Conservation (phyloP, 1,140 invertebrate genomes). For the Stegodyphus dumicola region DNA sequence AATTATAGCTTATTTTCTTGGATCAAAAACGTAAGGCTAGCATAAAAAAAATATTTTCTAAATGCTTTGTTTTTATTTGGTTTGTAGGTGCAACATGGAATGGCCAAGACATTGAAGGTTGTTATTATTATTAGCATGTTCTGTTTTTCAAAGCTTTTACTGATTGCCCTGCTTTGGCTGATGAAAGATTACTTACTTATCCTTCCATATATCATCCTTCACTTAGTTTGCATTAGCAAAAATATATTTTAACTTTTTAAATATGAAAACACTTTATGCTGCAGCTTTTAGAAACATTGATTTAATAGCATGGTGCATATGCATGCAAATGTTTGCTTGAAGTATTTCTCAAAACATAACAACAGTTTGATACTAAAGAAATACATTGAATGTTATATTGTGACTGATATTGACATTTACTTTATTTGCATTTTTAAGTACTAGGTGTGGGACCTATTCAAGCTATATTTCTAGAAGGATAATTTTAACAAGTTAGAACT, state of each 20-base stretch:
- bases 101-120: slow-evolving; percentile 66
- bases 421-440: too few relatives aligned
- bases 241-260: not conserved
- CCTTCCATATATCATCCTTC: not conserved
- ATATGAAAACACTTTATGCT: not conserved
- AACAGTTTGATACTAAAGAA: too few relatives aligned
- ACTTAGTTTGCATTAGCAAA: not conserved
- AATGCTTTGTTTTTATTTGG: slow-evolving; percentile 45
- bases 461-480: too few relatives aligned
- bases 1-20: not conserved
- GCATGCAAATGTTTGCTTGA: too few relatives aligned
- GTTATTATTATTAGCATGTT: slow-evolving; percentile 31
- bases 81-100: slow-evolving; percentile 65
- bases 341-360: too few relatives aligned
- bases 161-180: too few relatives aligned
- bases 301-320: too few relatives aligned
- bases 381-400: too few relatives aligned
- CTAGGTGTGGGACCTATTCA: too few relatives aligned
- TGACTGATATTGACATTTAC: too few relatives aligned
- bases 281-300: slow-evolving; percentile 12
- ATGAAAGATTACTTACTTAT: not conserved
- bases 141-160: not conserved
- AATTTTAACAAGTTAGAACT: too few relatives aligned
- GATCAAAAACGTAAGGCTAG: not conserved
- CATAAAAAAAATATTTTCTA: slow-evolving; percentile 27